Base-by-base conservation (phyloP, 1,140 invertebrate genomes). In the Brachionus rotundiformis region DNA sequence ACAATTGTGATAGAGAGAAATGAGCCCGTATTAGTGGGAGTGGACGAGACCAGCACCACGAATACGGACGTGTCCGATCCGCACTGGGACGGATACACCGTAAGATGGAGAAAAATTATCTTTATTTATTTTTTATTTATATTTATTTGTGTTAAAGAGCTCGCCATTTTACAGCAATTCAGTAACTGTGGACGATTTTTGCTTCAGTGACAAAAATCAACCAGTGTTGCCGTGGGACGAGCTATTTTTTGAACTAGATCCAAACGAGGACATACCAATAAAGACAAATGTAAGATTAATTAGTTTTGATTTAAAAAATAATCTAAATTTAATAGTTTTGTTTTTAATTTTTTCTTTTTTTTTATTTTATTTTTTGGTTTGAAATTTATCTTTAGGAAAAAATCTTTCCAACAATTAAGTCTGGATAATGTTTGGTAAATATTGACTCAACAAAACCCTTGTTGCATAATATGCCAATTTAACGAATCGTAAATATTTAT, bases 51-150 rank as follows among this genome's bases (percentile, higher is more conserved):
- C 1, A 79, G 76, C 13, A 59, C 76, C 11, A 79, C 76, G 11
- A 79, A 63, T 33, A 79, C 76, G n/a, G 76, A 79, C 36, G 54
- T 79, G 25, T 79, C 76, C n/a, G 76, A 79, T 13, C 76, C 76
- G 19, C 76, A 79, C 16, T 79, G 76, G 76, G 76, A 79, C 31
- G 76, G 59, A 33, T 79, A 79, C 36, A 79, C 59, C 10, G 76
- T 79, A 79, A 77, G 41, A 68, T 23, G 19, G n/a, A 19, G n/a
- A 33, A 33, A 33, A 33, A 25, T 61, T n/a, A 25, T 33, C 36
- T 68, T 33, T 68, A 11, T 8, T 19, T 68, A 36, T 13, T 11
- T 33, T 36, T 13, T 6, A 61, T 36, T 33, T 1, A 1, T 36
- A 33, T 36, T 68, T 68, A 16, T 25, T 1, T 27, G 2, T 31